Evolutionary conservation across 2,113 vertebrate genomes (phyloP).

Genomic region (Drymodes brunneopygia): DNA sequence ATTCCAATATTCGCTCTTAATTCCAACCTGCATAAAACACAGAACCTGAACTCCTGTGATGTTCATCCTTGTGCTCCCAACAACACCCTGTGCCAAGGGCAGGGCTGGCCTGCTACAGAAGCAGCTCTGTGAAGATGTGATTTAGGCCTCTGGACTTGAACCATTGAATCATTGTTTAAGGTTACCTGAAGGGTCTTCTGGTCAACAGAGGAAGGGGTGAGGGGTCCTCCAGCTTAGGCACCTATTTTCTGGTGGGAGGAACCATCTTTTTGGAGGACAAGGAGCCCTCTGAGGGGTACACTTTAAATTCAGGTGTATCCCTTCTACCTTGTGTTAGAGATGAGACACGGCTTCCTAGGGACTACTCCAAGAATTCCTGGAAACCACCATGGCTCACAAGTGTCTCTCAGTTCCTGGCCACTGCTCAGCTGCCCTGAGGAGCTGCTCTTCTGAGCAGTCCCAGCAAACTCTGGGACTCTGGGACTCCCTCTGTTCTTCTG

Average conservation of each 20-base stretch:
- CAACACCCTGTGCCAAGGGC: neutral
- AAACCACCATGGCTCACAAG: neutral
- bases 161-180: neutral
- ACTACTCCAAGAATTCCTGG: neutral
- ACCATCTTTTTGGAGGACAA: neutral
- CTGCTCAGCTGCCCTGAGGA: neutral
- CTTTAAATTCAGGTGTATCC: neutral
- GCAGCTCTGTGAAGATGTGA: neutral
- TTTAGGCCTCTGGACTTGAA: neutral
- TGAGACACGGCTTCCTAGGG: neutral
- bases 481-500: neutral
- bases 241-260: neutral
- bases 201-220: neutral
- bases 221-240: neutral
- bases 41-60: neutral
- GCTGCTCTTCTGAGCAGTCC: neutral
- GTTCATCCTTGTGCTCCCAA: neutral
- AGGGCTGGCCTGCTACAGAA: neutral
- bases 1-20: neutral
- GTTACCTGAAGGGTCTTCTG: neutral
- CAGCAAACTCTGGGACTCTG: neutral
- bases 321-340: neutral
- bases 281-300: neutral
- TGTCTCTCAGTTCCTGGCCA: neutral
- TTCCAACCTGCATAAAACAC: neutral